Evolutionary conservation across 2,888 invertebrate species (phyloP), one percentile per base, ranked within the genome.

Genomic region (Parnassius mnemosyne): DNA sequence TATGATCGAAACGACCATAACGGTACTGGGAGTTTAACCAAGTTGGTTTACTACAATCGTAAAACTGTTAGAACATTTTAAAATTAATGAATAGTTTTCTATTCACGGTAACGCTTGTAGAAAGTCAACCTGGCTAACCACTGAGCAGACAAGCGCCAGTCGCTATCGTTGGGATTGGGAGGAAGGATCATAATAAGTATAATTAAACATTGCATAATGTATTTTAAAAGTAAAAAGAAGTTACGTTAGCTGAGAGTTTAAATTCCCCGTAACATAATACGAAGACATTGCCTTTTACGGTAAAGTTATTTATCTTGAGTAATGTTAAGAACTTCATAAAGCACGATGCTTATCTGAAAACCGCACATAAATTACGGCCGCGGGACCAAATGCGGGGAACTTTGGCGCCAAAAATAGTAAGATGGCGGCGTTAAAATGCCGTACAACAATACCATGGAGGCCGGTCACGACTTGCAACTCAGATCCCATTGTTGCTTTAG

Each of bases 401-500:
- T 66, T 69, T 68, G 51, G 54, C 54, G 67, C 65, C 65, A 67
- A 72, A 73, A 70, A 71, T 72, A 74, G 70, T 66, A 63, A 71
- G 68, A 71, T 68, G 69, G 66, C 67, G 66, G 65, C 66, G 52
- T 68, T 67, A 70, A 72, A 77, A 71, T 73, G 70, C 72, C 65
- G 60, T 62, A 66, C 66, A 69, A 74, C 70, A 66, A 69, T 66
- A 64, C 64, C 70, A 69, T 68, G 67, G 64, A 67, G 68, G 65
- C 63, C 66, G 72, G 76, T 79, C 84, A 81, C 83, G 79, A 78
- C 69, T 66, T 20, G 12, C 16, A 34, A 51, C 55, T 55, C 16
- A 42, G 16, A 42, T 65, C 59, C 79, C 74, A 83, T 85, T 84
- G 83, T 85, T 79, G 73, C 73, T 68, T 51, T 25, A 63, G 71